phyloP scores from a whole-genome alignment of 2,797 vertebrate genomes.

The Argya squamiceps region DNA sequence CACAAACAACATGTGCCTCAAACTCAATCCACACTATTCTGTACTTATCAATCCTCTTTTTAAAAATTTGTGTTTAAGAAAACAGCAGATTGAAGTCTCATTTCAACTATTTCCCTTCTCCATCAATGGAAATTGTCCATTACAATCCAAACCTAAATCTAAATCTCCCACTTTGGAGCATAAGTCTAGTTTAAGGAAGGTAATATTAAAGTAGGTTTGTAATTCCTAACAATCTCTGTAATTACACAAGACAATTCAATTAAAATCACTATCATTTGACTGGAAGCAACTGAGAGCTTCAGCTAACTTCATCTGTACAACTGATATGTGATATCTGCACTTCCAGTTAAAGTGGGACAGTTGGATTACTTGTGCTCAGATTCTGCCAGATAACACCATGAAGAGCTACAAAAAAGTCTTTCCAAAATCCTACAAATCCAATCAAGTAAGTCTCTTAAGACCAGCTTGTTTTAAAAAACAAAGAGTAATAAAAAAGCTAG shows the following conservation, averaged over 20 bases:
- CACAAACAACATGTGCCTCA: background rate
- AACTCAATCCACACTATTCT: background rate
- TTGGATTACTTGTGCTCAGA: constrained; percentile 21
- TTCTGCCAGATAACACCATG: constrained; percentile 3
- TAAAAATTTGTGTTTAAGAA: background rate
- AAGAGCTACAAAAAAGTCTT: constrained; percentile 12
- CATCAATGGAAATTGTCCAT: background rate
- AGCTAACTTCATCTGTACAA: constrained; percentile 27
- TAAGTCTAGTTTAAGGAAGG: background rate
- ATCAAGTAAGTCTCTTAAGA: constrained; percentile 2
- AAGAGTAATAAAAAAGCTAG: background rate
- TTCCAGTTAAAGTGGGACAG: constrained; percentile 37
- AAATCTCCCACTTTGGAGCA: background rate
- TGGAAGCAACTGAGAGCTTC: constrained; percentile 43
- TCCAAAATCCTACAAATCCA: constrained; percentile 7
- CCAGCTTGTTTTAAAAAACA: background rate
- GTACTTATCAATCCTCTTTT: background rate
- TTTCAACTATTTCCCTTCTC: background rate
- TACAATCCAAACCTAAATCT: background rate
- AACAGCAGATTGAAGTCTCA: background rate
- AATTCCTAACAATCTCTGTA: constrained; percentile 19
- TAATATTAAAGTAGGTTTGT: background rate
- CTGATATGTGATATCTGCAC: constrained; percentile 28
- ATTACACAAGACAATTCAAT: constrained; percentile 32
- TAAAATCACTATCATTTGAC: constrained; percentile 53